Evolutionary conservation across 35 echinoderm and acorn worm genomes (phyloP), one percentile per base, ranked within the genome.

Genomic region (Stichopus chloronotus): DNA sequence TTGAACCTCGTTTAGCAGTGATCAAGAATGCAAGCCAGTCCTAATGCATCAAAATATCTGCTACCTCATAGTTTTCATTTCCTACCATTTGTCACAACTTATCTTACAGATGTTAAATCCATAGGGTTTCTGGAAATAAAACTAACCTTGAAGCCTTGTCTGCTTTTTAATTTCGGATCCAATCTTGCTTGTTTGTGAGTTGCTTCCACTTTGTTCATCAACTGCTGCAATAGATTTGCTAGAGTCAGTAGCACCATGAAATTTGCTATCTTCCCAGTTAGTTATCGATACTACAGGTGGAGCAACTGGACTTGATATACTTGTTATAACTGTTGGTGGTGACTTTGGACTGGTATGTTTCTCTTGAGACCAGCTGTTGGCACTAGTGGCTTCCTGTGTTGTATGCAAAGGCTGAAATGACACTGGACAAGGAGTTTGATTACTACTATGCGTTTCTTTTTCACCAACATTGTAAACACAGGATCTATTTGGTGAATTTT

Each of bases 141-240:
- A 85, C 82, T 14, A 85, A 85, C 82, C 82, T 85, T 85, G 82
- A 55, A 85, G 82, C 21, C 21, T 21, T 53, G 82, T 85, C 57
- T 85, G 55, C 57, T 85, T 58, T 85, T 85, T 85, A 7, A 85
- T 19, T 85, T 85, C 57, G 6, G 25, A 53, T 30, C 78, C 78
- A 81, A 58, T 58, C 8, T 58, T 21, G 24, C 58, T 60, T 85
- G 7, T 85, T 20, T 8, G 55, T 85, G 17, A 9, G 17, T 85
- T n/a, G 14, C 16, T 85, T 14, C 0, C 55, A 55, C 7, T 55
- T 53, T 30, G 82, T 85, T 85, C 82, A 56, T 85, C 57, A 58
- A 16, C 16, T 23, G 58, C 17, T 58, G 56, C 54, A n/a, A 20
- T 53, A 20, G 16, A 56, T 85, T 13, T 58, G n/a, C 8, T 7